Evolutionary conservation across 2,113 vertebrate species (phyloP), one percentile per base, ranked within the genome.

Genomic region (Synchiropus splendidus): DNA sequence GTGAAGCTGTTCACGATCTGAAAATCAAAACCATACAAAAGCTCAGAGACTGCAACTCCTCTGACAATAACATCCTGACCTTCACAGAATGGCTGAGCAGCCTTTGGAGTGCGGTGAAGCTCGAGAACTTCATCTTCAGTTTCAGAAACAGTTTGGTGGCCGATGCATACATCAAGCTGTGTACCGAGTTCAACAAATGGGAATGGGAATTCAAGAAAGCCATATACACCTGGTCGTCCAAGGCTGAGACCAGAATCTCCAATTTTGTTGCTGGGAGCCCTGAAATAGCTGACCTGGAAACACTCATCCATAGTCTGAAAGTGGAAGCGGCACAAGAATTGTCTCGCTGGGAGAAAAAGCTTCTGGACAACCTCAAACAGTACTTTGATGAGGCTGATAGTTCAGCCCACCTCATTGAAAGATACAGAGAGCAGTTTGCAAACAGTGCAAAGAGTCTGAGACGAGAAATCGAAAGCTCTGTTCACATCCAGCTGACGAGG

Each of bases 51-150:
- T 13, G 36, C 6, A 17, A 9, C 18, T 6, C 5, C 0, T 2
- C 2, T 17, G 5, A 58, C 1, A 6, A 35, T 1, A 5, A 51
- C 12, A 67, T 74, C 4, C 45, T 58, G 21, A 55, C 67, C 8
- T 79, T 84, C 64, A 27, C 78, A 0, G 1, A 64, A 36, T 73
- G 71, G 75, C 61, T 66, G 16, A 61, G 0, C 6, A 70, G 58
- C 42, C 62, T 83, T 10, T 83, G 82, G 79, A 55, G 38, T 27
- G 40, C 80, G 16, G 82, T 83, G 0, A 82, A 81, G 50, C 64
- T 51, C 51, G 79, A 83, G 38, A 80, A 84, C 36, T 82, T 79
- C 45, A 79, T 77, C 32, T 82, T 82, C 15, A 80, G 67, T 35
- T 81, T 75, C 41, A 72, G 60, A 51, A 78, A 80, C 54, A 64